A percentile compares a stretch with the other conserved stretches of the same genome.
Conservation (phyloP, 2,113 vertebrate species). For the Natator depressus region DNA sequence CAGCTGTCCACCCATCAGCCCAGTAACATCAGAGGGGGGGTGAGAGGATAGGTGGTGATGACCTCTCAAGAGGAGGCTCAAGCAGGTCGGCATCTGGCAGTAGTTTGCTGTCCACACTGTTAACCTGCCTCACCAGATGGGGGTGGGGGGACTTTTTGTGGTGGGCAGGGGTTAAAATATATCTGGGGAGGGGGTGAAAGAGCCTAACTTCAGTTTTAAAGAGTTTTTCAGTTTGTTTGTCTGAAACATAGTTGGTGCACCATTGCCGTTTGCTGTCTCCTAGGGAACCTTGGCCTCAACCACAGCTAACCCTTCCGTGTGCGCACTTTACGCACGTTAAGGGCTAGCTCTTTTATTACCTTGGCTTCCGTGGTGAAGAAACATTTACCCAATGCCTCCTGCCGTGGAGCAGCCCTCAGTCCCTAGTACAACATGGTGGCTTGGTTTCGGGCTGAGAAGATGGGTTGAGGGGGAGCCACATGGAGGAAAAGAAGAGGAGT, state of each 20-base stretch:
- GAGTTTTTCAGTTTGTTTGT: background rate
- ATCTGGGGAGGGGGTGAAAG: background rate
- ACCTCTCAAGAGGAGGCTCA: background rate
- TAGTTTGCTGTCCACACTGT: background rate
- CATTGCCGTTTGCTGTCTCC: background rate
- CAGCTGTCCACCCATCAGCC: accelerated
- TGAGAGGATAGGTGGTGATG: background rate
- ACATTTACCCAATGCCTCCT: accelerated
- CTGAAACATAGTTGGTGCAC: background rate
- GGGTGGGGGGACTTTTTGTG: accelerated
- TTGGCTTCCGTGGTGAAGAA: background rate
- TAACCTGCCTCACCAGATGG: background rate
- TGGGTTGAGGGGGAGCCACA: background rate
- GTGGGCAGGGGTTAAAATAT: background rate
- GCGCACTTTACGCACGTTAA: background rate
- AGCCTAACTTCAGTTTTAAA: background rate
- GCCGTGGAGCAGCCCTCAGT: accelerated
- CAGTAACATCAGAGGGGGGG: background rate
- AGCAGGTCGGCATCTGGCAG: background rate
- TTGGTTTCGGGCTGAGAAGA: background rate
- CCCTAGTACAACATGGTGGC: accelerated
- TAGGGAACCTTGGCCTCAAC: accelerated
- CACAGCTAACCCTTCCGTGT: background rate
- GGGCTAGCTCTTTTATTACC: background rate
- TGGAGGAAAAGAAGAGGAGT: background rate